A percentile compares a stretch with the other conserved stretches of the same genome.
Evolutionary conservation across 2,797 vertebrate species (phyloP).

Genomic region (Myripristis murdjan): DNA sequence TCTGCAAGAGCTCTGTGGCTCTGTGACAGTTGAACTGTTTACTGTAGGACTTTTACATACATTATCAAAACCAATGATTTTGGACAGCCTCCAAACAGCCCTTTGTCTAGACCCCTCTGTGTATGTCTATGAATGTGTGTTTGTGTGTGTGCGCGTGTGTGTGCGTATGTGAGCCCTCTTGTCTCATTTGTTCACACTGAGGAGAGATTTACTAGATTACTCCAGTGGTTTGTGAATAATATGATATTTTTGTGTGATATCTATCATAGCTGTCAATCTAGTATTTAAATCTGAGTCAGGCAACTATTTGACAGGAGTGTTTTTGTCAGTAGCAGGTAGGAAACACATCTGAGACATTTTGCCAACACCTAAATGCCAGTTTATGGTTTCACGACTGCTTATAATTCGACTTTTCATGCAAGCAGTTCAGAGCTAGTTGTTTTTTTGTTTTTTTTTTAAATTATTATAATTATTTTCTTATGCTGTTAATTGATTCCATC

Average conservation of each 20-base stretch:
- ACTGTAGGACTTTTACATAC: constrained; percentile 42
- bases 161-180: constrained; percentile 35
- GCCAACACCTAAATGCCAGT: constrained; percentile 3
- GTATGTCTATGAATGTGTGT: too few species aligned
- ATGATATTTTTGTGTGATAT: constrained; percentile 36
- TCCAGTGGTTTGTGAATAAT: constrained; percentile 70
- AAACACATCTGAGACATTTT: background rate
- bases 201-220: constrained; percentile 52
- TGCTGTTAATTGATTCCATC: constrained; percentile 35
- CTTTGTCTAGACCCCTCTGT: constrained; percentile 17
- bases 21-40: constrained; percentile 81
- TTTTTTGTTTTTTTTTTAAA: background rate
- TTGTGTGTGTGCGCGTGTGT: too few species aligned
- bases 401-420: constrained; percentile 21
- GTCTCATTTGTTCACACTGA: constrained; percentile 16
- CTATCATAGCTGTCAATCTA: constrained; percentile 1
- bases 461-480: constrained; percentile 30
- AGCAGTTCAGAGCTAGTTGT: constrained; percentile 28
- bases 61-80: constrained; percentile 40
- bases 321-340: constrained; percentile 15
- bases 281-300: constrained; percentile 27
- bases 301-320: constrained; percentile 18
- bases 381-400: background rate
- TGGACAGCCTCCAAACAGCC: constrained; percentile 22
- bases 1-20: constrained; percentile 64